A percentile compares a stretch with the other conserved stretches of the same genome.
Evolutionary conservation across 1,140 invertebrate genomes (phyloP).

Genomic region (Drosophila kanapiae): DNA sequence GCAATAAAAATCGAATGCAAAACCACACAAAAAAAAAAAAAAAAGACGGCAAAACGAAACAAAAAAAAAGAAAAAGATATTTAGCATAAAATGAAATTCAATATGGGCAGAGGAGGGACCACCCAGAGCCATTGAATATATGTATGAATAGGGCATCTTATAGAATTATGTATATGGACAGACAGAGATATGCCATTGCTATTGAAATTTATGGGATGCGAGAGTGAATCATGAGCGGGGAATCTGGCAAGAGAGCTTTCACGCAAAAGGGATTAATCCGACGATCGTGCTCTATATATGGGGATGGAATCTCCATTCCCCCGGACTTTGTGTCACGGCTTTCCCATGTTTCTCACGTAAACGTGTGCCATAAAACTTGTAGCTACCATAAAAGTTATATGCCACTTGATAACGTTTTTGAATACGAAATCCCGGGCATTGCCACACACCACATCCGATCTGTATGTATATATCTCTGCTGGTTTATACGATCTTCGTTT

Average conservation of each 20-base stretch:
- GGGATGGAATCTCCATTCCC: not conserved
- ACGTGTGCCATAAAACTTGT: slow-evolving; percentile 75
- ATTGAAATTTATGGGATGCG: slow-evolving; percentile 24
- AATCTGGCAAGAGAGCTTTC: slow-evolving; percentile 14
- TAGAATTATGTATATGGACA: slow-evolving; percentile 34
- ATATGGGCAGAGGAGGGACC: slow-evolving; percentile 58
- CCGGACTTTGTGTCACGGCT: slow-evolving; percentile 7
- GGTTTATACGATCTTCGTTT: slow-evolving; percentile 4
- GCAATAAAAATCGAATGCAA: slow-evolving; percentile 70
- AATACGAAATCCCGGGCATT: slow-evolving; percentile 62
- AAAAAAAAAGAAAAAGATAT: slow-evolving; percentile 24
- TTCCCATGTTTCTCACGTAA: slow-evolving; percentile 75
- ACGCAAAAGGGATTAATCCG: slow-evolving; percentile 13
- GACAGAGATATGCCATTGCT: not conserved
- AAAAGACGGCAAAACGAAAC: not conserved
- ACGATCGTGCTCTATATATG: slow-evolving; percentile 34
- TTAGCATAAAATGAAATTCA: slow-evolving; percentile 75
- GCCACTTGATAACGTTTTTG: slow-evolving; percentile 56
- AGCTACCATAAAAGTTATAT: slow-evolving; percentile 73
- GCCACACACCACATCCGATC: slow-evolving; percentile 44
- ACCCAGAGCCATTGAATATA: slow-evolving; percentile 55
- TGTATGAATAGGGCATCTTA: slow-evolving; percentile 18
- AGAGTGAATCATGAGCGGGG: slow-evolving; percentile 25
- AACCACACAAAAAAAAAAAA: slow-evolving; percentile 32
- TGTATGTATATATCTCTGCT: slow-evolving; percentile 3